Evolutionary conservation across 1,140 invertebrate species (phyloP), one percentile per base, ranked within the genome.

Genomic region (Amphibalanus amphitrite): DNA sequence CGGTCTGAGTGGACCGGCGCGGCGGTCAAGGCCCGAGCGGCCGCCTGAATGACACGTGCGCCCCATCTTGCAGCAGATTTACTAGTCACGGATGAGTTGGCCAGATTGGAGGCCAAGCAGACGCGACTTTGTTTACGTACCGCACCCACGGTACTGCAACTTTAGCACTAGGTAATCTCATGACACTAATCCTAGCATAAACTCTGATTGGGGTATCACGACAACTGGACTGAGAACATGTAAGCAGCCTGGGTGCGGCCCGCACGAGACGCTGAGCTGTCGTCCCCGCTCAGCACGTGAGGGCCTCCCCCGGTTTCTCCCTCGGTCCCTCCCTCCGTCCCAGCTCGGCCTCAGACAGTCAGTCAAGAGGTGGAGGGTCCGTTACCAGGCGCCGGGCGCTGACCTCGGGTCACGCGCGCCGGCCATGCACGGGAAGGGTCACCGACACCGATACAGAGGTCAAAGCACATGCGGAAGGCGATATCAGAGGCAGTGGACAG

Each of bases 401-500:
- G 47, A 59, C 47, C 47, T 59, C 47, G 47, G 47, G 47, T 59
- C 47, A 59, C 47, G 10, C 47, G 47, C 20, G 47, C 47, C 13
- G 47, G 47, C 47, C 47, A 23, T 59, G 47, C 47, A 23, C 3
- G 47, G 47, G 10, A 59, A 23, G 47, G 47, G 47, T 59, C 47
- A 59, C 47, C 47, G 47, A 59, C 47, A 59, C 47, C 47, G 47
- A 8, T 20, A 59, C 47, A 38, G 38, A 59, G 47, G 29, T 29
- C n/a, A 29, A 65, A 20, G 30, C 38, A 1, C 28, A 68, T 33
- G 71, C 70, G 65, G 26, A 71, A 71, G 28, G 23, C 67, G 15
- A 71, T n/a, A 69, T 67, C 26, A 20, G 69, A 29, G 72, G 76
- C 33, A 38, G 4, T 6, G 33, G 33, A 38, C 33, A 38, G 33